A percentile compares a stretch with the other conserved stretches of the same genome.
These are phyloP conservation scores for Pasiphila rectangulata DNA, from an alignment of 2,888 invertebrate species.

Conservation along the genomic window DNA sequence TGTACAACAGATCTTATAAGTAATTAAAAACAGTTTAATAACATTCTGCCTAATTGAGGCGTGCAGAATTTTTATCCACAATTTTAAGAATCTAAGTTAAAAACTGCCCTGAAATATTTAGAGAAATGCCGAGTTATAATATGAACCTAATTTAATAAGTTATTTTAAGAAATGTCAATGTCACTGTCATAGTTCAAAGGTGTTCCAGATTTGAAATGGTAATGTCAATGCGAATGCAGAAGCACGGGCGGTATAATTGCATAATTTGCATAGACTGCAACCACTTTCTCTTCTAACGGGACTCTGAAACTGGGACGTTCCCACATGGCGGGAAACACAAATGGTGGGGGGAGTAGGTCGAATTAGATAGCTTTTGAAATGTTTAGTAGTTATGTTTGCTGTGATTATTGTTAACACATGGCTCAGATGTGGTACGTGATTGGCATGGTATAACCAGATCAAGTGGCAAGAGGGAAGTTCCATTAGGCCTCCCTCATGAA, in stretches of 20 bases:
- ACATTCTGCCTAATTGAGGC: too few relatives aligned
- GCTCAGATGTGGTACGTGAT: not conserved
- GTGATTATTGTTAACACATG: not conserved
- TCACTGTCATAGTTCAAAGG: not conserved
- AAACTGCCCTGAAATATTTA: too few relatives aligned
- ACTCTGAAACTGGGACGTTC: constrained; percentile 58
- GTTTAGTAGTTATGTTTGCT: constrained; percentile 1
- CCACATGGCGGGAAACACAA: constrained; percentile 24
- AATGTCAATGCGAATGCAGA: constrained; percentile 31
- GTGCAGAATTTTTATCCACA: too few relatives aligned
- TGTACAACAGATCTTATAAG: too few relatives aligned
- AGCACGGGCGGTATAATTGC: constrained; percentile 57
- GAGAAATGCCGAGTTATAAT: too few relatives aligned
- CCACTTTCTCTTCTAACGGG: constrained; percentile 77
- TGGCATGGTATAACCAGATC: too few relatives aligned
- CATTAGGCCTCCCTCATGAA: too few relatives aligned
- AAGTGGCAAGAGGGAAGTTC: too few relatives aligned
- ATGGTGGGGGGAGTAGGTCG: constrained; percentile 29
- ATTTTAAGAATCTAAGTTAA: too few relatives aligned
- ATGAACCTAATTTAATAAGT: too few relatives aligned
- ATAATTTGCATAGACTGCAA: constrained; percentile 76
- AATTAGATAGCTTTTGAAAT: constrained; percentile 26
- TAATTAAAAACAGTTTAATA: too few relatives aligned
- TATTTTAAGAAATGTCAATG: too few relatives aligned
- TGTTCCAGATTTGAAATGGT: constrained; percentile 29